Evolutionary conservation across 2,797 vertebrate species (phyloP).

Genomic region (Spinus pinus): DNA sequence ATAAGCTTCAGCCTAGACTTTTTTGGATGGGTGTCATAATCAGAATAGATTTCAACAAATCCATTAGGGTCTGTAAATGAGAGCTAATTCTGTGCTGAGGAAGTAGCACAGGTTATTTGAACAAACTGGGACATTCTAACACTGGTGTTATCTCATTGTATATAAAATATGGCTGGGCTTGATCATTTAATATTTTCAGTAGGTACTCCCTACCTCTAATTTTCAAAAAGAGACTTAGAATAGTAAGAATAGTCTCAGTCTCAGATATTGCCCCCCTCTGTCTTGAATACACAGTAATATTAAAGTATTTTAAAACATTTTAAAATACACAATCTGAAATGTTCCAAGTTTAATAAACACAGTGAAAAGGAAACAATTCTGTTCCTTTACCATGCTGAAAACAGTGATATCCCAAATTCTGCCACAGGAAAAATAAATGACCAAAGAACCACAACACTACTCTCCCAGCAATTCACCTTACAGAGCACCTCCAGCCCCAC

Average conservation of each 20-base stretch:
- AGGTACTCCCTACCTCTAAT: background rate
- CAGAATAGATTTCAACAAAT: background rate
- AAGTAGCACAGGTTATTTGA: background rate
- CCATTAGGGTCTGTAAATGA: background rate
- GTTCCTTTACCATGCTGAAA: background rate
- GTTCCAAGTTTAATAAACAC: background rate
- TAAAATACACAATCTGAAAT: background rate
- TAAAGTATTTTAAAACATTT: background rate
- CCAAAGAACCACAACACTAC: background rate
- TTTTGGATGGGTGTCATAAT: background rate
- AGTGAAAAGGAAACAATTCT: background rate
- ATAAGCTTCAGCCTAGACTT: background rate
- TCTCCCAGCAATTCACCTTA: background rate
- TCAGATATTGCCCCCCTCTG: fast-evolving
- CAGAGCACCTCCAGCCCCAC: background rate
- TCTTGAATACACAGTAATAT: background rate
- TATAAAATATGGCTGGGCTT: background rate
- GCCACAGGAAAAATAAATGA: background rate
- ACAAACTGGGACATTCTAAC: background rate
- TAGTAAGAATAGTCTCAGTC: background rate
- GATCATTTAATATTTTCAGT: background rate
- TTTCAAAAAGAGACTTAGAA: background rate
- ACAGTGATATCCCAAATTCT: background rate
- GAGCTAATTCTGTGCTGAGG: background rate
- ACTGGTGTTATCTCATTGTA: background rate